Conservation (phyloP, 2,888 invertebrate species). For the Ophion slaviceki region DNA sequence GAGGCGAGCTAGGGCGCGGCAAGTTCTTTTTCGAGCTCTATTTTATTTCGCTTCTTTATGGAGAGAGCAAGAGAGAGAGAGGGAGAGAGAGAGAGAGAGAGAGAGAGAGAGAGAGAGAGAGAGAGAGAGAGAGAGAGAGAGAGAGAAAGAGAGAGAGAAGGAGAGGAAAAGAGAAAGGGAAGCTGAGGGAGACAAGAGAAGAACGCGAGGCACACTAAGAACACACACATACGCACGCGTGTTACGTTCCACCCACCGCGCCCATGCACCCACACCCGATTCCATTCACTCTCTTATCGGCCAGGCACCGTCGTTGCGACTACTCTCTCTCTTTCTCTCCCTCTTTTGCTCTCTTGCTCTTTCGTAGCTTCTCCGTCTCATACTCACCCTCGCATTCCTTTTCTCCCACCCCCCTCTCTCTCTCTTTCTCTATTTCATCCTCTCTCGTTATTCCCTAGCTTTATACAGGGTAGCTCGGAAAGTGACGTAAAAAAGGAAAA, state of each 20-base stretch:
- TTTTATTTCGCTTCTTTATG: conserved; percentile 45
- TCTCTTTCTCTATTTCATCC: not conserved
- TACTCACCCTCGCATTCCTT: not conserved
- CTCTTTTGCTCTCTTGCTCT: not conserved
- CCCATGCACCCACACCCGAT: conserved; percentile 39
- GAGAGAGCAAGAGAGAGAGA: conserved; percentile 21
- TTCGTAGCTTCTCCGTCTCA: too few relatives aligned
- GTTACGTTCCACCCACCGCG: conserved; percentile 36
- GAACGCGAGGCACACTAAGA: conserved; percentile 1
- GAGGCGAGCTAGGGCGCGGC: conserved; percentile 53
- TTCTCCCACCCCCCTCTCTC: conserved; percentile 8
- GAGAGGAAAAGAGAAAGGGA: too few relatives aligned
- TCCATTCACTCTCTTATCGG: conserved; percentile 64
- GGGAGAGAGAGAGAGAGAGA: too few relatives aligned
- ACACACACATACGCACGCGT: conserved; percentile 7
- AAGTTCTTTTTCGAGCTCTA: conserved; percentile 52
- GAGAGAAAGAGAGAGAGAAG: conserved; percentile 11
- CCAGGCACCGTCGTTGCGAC: conserved; percentile 44
- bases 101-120: not conserved
- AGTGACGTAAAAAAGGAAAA: too few relatives aligned
- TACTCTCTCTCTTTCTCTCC: conserved; percentile 21
- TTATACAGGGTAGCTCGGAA: too few relatives aligned
- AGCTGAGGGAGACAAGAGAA: not conserved
- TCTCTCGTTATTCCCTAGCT: conserved; percentile 18
- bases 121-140: not conserved